Base-by-base conservation (phyloP, 2,888 invertebrate genomes). In the Spodoptera exigua region DNA sequence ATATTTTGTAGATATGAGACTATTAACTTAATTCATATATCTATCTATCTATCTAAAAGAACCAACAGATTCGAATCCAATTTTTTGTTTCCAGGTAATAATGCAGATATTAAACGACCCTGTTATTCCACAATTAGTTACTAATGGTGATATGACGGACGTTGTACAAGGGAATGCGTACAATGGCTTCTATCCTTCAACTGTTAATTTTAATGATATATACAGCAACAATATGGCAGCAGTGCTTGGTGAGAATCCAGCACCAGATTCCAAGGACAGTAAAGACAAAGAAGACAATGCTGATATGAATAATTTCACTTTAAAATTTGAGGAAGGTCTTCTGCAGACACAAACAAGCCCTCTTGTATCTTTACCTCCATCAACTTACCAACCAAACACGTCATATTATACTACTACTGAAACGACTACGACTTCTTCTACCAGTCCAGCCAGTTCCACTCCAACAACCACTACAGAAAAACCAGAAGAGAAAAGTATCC, bases 131-230 rank as follows among this genome's bases (percentile, higher is more conserved):
- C 85, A 89, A 88, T 62, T 75, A 12, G 54, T 71, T 44, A 66
- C 61, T 18, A 78, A 70, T 43, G 71, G 68, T 4, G 81, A 86
- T 5, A 79, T 83, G 0, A 68, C 75, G 0, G 85, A 88, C 53
- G 86, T 88, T 2, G 72, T 76, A 0, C 76, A 72, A 9, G 57
- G 68, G 0, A 81, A 78, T 21, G 71, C 69, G 0, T 78, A 74
- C 52, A 74, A 74, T 43, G 70, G 64, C 2, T 59, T 69, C 13
- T 81, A 71, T 0, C 83, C 86, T 0, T 74, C 87, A 0, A 78
- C 86, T 0, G 70, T 86, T 0, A 81, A 86, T 65, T 87, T 89
- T 60, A 78, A 86, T 36, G 90, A 90, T 11, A 84, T 89, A 13
- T 88, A 84, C 73, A 79, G 81, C 0, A 86, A 80, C 70, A 79